Percentiles rank a stretch among this genome's conserved stretches.
Evolutionary conservation across 2,888 invertebrate species (phyloP).

Genomic region (Drosophila borborema): DNA sequence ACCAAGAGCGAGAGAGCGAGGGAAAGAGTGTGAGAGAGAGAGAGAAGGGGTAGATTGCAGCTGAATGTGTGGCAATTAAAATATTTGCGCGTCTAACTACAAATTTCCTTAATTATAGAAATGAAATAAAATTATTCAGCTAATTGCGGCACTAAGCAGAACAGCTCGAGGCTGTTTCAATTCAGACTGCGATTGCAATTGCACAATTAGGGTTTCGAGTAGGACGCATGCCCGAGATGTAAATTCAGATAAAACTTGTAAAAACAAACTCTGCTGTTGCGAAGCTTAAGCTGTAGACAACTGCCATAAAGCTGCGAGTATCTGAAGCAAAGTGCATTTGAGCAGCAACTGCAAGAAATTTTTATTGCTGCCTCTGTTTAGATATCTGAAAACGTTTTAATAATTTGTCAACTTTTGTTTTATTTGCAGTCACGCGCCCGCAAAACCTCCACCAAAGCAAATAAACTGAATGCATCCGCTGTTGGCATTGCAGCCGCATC

Average conservation of each 20-base stretch:
- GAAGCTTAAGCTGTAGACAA: slow-evolving; percentile 38
- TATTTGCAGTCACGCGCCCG: slow-evolving; percentile 82
- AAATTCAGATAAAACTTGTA: slow-evolving; percentile 15
- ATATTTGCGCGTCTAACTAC: slow-evolving; percentile 66
- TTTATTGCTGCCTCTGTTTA: slow-evolving; percentile 36
- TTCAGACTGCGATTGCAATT: neutral
- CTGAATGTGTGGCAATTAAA: slow-evolving; percentile 67
- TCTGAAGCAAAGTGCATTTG: slow-evolving; percentile 10
- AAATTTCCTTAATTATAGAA: slow-evolving; percentile 68
- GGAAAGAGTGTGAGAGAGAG: neutral
- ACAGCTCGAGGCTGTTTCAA: slow-evolving; percentile 7
- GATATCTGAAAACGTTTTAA: slow-evolving; percentile 7
- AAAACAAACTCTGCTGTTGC: slow-evolving; percentile 5
- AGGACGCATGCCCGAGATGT: slow-evolving; percentile 18
- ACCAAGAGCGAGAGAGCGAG: slow-evolving; percentile 17
- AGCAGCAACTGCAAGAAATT: slow-evolving; percentile 9
- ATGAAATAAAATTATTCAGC: slow-evolving; percentile 41
- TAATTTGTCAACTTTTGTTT: slow-evolving; percentile 18
- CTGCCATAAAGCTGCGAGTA: slow-evolving; percentile 38
- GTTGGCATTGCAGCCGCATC: slow-evolving; percentile 73
- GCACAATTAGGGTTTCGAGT: slow-evolving; percentile 28
- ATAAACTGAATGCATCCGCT: slow-evolving; percentile 82
- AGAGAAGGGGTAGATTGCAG: neutral
- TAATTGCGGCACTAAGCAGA: slow-evolving; percentile 42
- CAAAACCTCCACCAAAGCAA: slow-evolving; percentile 83